These are phyloP conservation scores for Pseudoatta argentina DNA, from an alignment of 1,140 invertebrate species.

Conservation along the genomic window DNA sequence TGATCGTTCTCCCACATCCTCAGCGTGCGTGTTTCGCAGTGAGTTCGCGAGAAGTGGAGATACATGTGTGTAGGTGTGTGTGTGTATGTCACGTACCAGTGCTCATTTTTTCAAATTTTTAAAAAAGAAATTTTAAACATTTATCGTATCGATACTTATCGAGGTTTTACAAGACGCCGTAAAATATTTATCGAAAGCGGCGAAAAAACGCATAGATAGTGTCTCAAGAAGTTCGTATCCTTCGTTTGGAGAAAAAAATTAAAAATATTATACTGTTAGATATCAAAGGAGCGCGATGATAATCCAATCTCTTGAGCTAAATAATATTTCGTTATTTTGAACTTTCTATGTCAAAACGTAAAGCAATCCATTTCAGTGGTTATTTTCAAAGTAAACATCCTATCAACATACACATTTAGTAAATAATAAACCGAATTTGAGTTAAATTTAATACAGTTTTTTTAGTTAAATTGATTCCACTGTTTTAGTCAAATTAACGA, in stretches of 20 bases:
- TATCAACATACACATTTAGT: no score
- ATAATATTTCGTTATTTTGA: no score
- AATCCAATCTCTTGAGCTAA: no score
- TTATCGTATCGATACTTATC: conserved; percentile 1
- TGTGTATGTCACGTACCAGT: background rate
- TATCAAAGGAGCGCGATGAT: no score
- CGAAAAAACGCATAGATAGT: background rate
- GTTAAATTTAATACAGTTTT: no score
- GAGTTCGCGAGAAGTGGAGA: conserved; percentile 16
- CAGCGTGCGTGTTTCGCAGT: conserved; percentile 19
- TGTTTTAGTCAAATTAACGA: no score
- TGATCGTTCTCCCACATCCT: conserved; percentile 9
- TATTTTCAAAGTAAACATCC: no score
- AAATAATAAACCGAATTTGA: no score
- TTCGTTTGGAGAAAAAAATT: background rate
- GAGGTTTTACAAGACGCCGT: background rate
- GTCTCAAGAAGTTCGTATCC: background rate
- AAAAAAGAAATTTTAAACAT: background rate
- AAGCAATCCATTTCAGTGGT: no score
- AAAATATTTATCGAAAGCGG: background rate
- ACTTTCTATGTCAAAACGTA: no score
- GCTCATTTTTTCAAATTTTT: background rate
- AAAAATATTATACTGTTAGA: background rate
- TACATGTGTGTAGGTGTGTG: background rate
- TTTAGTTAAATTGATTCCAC: no score